Evolutionary conservation across 2,797 vertebrate species (phyloP).

Genomic region (Arvicola amphibius): DNA sequence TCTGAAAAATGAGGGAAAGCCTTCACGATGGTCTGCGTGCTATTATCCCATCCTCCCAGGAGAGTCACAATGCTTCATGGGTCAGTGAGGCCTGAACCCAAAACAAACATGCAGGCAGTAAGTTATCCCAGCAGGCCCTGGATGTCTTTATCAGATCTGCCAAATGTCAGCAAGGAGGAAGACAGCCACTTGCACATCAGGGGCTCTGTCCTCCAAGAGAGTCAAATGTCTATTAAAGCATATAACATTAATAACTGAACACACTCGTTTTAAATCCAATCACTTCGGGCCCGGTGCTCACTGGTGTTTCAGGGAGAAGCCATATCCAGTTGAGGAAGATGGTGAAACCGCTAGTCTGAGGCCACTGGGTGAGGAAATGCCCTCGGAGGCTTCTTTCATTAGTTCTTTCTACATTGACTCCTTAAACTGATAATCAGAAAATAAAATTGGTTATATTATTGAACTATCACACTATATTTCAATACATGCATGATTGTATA

Average conservation of each 20-base stretch:
- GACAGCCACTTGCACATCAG: neutral
- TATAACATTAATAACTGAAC: neutral
- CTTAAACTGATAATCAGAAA: neutral
- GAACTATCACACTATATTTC: neutral
- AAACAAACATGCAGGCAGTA: slow-evolving; percentile 81
- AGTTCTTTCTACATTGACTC: neutral
- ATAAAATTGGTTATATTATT: neutral
- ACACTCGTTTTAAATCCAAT: neutral
- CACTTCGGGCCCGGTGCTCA: neutral
- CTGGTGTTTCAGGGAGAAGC: neutral
- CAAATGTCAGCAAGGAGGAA: slow-evolving; percentile 41
- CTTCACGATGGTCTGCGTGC: slow-evolving; percentile 70
- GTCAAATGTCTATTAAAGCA: slow-evolving; percentile 22
- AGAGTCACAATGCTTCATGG: slow-evolving; percentile 80
- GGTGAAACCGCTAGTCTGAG: neutral
- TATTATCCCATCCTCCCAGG: slow-evolving; percentile 80
- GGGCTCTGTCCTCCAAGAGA: slow-evolving; percentile 6
- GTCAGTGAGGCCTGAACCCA: slow-evolving; percentile 82
- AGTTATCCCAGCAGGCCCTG: slow-evolving; percentile 83
- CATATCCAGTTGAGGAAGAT: neutral
- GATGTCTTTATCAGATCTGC: slow-evolving; percentile 76
- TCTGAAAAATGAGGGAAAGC: slow-evolving; percentile 67
- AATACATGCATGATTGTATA: neutral
- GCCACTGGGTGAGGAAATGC: neutral
- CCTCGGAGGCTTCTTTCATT: neutral